phyloP scores from a whole-genome alignment of 2,888 invertebrate genomes.

The Rotaria socialis region DNA sequence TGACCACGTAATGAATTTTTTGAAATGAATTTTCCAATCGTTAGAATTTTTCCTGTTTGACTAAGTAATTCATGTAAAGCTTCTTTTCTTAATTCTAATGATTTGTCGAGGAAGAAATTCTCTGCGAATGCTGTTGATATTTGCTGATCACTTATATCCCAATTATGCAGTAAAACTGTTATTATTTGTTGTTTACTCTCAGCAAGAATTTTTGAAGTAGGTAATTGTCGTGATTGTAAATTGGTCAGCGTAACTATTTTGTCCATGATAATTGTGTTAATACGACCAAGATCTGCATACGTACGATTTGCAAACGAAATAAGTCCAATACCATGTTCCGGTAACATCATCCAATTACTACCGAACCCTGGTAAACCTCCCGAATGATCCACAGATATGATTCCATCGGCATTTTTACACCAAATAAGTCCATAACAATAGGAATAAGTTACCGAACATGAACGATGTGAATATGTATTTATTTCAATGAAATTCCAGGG shows the following conservation, averaged over 20 bases:
- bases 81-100: not conserved
- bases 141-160: not conserved
- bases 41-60: not conserved
- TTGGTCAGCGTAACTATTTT: not conserved
- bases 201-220: not conserved
- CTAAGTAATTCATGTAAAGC: not conserved
- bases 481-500: not conserved
- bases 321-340: not conserved
- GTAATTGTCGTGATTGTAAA: not conserved
- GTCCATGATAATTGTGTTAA: not conserved
- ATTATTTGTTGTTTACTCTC: not conserved
- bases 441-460: not conserved
- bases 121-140: not conserved
- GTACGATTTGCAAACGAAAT: not conserved
- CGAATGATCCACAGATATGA: not conserved
- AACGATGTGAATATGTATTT: not conserved
- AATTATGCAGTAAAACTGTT: not conserved
- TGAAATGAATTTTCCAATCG: not conserved
- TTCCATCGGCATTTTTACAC: not conserved
- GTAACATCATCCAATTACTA: not conserved
- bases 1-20: not conserved
- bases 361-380: not conserved
- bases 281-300: not conserved
- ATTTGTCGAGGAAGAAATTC: not conserved
- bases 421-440: not conserved